Conservation (phyloP, 1,140 invertebrate species). For the Dendroctonus valens region DNA sequence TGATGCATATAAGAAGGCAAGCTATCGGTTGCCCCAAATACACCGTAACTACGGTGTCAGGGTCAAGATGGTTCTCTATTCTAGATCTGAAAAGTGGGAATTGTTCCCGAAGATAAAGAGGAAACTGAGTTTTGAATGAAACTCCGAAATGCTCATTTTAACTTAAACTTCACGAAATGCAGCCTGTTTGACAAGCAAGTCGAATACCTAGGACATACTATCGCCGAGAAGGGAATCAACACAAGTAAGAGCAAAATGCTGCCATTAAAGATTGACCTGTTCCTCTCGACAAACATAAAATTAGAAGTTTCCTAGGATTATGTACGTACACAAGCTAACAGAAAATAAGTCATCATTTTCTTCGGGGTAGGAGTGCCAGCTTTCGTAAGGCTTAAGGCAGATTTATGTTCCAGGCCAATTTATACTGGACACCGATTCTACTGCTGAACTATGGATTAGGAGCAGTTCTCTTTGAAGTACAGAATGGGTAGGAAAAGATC, state of each 20-base stretch:
- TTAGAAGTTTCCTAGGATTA: conserved; percentile 40
- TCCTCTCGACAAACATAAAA: too few species aligned
- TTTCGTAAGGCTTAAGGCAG: conserved; percentile 11
- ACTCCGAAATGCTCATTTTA: conserved; percentile 43
- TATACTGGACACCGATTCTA: conserved; percentile 39
- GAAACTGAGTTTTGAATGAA: conserved; percentile 40
- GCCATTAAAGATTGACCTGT: conserved; percentile 44
- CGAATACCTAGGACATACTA: conserved; percentile 50
- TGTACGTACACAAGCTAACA: conserved; percentile 36
- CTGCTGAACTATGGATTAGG: conserved; percentile 29
- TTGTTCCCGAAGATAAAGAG: conserved; percentile 33
- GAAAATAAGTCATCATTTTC: conserved; percentile 12
- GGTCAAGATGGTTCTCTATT: too few species aligned
- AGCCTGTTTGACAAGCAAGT: conserved; percentile 44
- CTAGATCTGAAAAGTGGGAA: too few species aligned
- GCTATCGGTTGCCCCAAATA: too few species aligned
- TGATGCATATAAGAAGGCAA: too few species aligned
- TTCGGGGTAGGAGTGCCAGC: conserved; percentile 23
- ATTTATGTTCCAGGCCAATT: conserved; percentile 18
- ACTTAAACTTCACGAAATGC: conserved; percentile 48
- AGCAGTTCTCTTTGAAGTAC: conserved; percentile 35
- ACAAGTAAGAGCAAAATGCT: conserved; percentile 47
- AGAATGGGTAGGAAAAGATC: conserved; percentile 34
- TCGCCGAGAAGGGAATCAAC: conserved; percentile 46
- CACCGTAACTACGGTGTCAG: too few species aligned